Evolutionary conservation across 53 echinoderm and acorn worm genomes (phyloP).

Genomic region (Echinometra lucunter): DNA sequence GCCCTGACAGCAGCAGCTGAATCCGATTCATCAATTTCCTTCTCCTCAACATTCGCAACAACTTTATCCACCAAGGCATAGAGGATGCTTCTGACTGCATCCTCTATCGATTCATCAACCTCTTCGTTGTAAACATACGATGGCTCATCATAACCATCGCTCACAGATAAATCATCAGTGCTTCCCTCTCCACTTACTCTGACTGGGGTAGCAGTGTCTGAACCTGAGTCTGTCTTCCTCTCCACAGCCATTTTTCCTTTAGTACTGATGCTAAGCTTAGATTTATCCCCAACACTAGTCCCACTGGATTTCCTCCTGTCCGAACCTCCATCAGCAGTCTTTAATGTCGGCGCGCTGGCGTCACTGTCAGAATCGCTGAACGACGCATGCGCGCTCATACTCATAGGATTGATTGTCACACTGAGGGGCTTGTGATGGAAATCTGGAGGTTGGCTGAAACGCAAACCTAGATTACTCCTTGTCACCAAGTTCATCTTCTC

Average conservation of each 20-base stretch:
- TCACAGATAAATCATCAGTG: constrained; percentile 84
- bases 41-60: constrained; percentile 79
- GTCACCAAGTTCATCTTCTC: constrained; percentile 96
- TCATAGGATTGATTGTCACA: constrained; percentile 95
- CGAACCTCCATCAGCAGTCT: constrained; percentile 18
- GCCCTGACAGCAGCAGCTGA: not conserved
- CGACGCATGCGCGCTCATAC: constrained; percentile 81
- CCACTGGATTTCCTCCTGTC: constrained; percentile 66
- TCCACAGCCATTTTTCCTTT: constrained; percentile 58
- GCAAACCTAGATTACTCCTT: constrained; percentile 81
- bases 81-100: constrained; percentile 86
- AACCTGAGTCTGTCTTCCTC: constrained; percentile 40
- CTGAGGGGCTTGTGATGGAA: constrained; percentile 91
- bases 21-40: constrained; percentile 59
- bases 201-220: constrained; percentile 59
- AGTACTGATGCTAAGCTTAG: constrained; percentile 63
- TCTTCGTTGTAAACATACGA: constrained; percentile 98
- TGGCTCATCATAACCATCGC: constrained; percentile 83
- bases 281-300: constrained; percentile 63
- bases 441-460: constrained; percentile 87
- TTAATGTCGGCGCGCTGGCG: constrained; percentile 59
- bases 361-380: constrained; percentile 98
- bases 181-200: constrained; percentile 69
- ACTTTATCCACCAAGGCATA: constrained; percentile 84
- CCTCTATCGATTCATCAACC: constrained; percentile 87